Conservation (phyloP, 2,888 invertebrate species). For the Drosophila ustulata region DNA sequence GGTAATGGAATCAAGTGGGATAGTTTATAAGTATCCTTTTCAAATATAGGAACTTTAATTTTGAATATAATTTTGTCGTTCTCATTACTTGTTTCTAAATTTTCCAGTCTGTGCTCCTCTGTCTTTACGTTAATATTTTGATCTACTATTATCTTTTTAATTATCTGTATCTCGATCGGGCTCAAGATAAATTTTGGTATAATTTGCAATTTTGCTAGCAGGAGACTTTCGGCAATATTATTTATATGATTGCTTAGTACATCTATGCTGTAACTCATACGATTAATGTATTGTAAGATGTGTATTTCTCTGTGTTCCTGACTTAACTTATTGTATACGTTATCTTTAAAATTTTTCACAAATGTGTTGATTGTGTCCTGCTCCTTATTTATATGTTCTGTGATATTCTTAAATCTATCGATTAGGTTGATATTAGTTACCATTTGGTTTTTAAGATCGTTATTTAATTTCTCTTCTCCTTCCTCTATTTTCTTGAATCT, state of each 20-base stretch:
- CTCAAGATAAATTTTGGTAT: neutral
- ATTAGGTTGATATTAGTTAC: neutral
- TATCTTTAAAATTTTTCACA: no score
- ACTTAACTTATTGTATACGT: neutral
- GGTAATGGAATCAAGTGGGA: neutral
- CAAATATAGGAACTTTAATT: neutral
- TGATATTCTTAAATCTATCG: no score
- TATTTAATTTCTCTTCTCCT: neutral
- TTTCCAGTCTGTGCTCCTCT: neutral
- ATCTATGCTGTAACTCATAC: neutral
- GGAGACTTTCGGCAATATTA: constrained; percentile 17
- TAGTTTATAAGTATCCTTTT: neutral
- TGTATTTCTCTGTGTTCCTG: neutral
- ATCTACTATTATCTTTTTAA: neutral
- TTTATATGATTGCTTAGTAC: neutral
- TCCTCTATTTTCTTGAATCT: no score
- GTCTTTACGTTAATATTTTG: neutral
- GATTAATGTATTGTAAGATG: neutral
- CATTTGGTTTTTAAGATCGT: neutral
- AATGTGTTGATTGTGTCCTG: no score
- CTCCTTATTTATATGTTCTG: no score
- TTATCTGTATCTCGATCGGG: neutral
- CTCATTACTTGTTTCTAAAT: neutral
- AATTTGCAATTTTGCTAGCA: neutral
- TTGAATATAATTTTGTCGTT: neutral